Percentiles rank a stretch among this genome's conserved stretches.
Conservation (phyloP, 2,888 invertebrate genomes). For the Archaeoteleia sp. region DNA sequence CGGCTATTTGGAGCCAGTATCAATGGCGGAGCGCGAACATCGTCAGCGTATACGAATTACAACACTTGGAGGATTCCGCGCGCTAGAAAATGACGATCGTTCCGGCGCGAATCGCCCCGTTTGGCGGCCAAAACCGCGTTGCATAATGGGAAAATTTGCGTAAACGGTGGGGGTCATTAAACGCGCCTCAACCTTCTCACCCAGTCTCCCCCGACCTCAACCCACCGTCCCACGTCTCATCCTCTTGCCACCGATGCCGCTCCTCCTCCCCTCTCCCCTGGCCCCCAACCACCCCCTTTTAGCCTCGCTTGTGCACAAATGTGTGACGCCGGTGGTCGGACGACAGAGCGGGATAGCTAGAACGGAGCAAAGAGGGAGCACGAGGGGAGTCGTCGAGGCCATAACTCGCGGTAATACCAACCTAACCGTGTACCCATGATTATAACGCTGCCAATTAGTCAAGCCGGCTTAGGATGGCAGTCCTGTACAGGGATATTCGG, state of each 20-base stretch:
- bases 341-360: neutral
- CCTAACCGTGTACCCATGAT: slow-evolving; percentile 75
- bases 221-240: no score
- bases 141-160: slow-evolving; percentile 75
- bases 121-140: slow-evolving; percentile 70
- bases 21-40: slow-evolving; percentile 42
- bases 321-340: slow-evolving; percentile 39
- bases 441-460: slow-evolving; percentile 75
- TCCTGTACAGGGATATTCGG: slow-evolving; percentile 64
- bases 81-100: slow-evolving; percentile 55
- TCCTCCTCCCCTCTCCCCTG: slow-evolving; percentile 50
- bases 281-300: slow-evolving; percentile 45
- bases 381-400: slow-evolving; percentile 58
- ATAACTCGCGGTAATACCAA: slow-evolving; percentile 75
- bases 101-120: slow-evolving; percentile 58
- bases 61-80: slow-evolving; percentile 50
- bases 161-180: slow-evolving; percentile 75
- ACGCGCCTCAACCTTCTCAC: slow-evolving; percentile 56
- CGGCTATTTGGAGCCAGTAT: no score
- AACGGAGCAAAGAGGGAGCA: slow-evolving; percentile 1
- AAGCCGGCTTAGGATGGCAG: slow-evolving; percentile 74
- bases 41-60: slow-evolving; percentile 44
- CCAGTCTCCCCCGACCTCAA: slow-evolving; percentile 27
- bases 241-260: no score
- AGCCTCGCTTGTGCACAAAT: slow-evolving; percentile 50